phyloP scores from a whole-genome alignment of 2,113 vertebrate species.

The Gavialis gangeticus region DNA sequence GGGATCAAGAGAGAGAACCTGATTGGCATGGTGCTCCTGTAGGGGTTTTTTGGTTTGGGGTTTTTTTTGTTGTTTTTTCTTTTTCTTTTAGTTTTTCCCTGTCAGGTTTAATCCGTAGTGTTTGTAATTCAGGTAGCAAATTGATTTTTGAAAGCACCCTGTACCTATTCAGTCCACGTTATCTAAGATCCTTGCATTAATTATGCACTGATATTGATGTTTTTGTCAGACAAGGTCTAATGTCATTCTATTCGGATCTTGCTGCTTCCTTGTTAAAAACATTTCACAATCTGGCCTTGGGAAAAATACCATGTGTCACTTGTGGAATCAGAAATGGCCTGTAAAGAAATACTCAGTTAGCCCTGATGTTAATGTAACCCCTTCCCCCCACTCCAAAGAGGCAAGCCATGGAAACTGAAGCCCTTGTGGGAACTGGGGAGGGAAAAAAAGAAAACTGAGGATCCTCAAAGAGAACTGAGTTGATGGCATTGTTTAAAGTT shows the following conservation, averaged over 20 bases:
- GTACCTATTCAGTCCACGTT: constrained; percentile 75
- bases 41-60: not conserved
- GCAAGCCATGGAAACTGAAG: not conserved
- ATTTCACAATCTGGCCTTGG: constrained; percentile 73
- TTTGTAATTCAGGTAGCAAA: constrained; percentile 83
- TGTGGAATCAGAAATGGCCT: constrained; percentile 62
- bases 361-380: constrained; percentile 31
- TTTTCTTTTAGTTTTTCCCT: constrained; percentile 56
- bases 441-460: not conserved
- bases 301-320: constrained; percentile 62
- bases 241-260: constrained; percentile 79
- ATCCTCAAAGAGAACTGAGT: constrained; percentile 52
- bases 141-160: constrained; percentile 82
- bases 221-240: constrained; percentile 81
- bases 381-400: constrained; percentile 21
- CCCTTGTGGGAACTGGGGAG: not conserved
- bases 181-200: constrained; percentile 77
- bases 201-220: constrained; percentile 82
- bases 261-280: constrained; percentile 77
- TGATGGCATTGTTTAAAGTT: not conserved
- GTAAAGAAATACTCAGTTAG: constrained; percentile 60
- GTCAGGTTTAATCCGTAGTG: constrained; percentile 73
- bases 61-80: fast-evolving
- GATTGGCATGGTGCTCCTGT: not conserved
- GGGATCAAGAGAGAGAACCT: not conserved